Base-by-base conservation (phyloP, 2,113 vertebrate genomes). In the Zapornia atra region DNA sequence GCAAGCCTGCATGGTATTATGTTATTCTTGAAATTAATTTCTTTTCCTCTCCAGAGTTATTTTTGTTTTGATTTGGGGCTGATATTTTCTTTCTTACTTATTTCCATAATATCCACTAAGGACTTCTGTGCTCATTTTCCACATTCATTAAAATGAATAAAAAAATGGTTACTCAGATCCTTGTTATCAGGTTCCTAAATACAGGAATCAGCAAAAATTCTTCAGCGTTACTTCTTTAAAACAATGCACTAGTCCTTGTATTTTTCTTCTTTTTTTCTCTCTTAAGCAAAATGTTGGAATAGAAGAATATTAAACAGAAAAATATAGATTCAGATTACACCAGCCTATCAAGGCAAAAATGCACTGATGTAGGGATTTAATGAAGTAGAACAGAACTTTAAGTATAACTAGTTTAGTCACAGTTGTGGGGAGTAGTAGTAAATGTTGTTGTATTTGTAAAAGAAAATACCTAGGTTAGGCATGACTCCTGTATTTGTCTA, bases 21-120 rank as follows among this genome's bases (percentile, higher is more conserved):
- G 90, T 94, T 98, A 91, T 96, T 97, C 92, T 91, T 95, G 95
- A 97, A 98, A 98, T 98, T 97, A 98, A 98, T 98, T 98, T 96
- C 57, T 94, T 97, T 94, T 81, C 84, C 83, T 96, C 71, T 79
- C 42, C 82, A 84, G 94, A 96, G 95, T 92, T 96, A 79, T 83
- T 96, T 96, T 95, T 79, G n/a, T 83, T 91, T 88, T 57, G 21
- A 12, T 82, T 95, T 70, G 38, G 6, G 29, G 20, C 31, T 94
- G 50, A n/a, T 82, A 76, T 63, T 96, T 89, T 82, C 46, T 84
- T 60, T 75, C 87, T 56, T 80, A 36, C 57, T 97, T 95, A 88
- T 95, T 96, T 88, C 66, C 68, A 77, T 88, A 90, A 76, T 71
- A 97, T 51, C 66, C 91, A 21, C 82, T 68, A 88, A 96, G 82